phyloP scores from a whole-genome alignment of 2,888 invertebrate genomes.

The Rhingia campestris region DNA sequence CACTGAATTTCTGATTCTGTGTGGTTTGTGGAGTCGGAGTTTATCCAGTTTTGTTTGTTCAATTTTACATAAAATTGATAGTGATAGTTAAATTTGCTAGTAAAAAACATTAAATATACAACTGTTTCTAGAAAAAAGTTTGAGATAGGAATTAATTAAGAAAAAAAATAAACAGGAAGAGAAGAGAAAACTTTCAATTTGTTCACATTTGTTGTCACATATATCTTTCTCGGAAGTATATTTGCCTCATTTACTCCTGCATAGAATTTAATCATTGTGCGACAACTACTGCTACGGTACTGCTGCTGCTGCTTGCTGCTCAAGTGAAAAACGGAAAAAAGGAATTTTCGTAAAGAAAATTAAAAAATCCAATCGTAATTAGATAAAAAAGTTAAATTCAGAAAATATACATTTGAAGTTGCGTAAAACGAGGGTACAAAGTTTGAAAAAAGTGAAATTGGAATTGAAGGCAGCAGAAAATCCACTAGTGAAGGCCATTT shows the following conservation, averaged over 20 bases:
- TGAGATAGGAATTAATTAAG: background rate
- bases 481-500: constrained; percentile 62
- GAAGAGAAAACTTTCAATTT: constrained; percentile 56
- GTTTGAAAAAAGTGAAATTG: background rate
- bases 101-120: background rate
- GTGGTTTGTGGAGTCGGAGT: constrained; percentile 9
- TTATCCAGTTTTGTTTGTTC: constrained; percentile 20
- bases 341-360: constrained; percentile 41
- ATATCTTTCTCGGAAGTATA: constrained; percentile 14
- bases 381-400: background rate
- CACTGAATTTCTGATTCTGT: constrained; percentile 1
- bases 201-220: constrained; percentile 46
- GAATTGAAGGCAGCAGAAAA: constrained; percentile 11
- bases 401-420: background rate
- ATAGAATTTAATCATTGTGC: constrained; percentile 37
- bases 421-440: background rate
- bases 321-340: constrained; percentile 43
- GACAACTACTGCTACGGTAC: constrained; percentile 31
- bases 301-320: constrained; percentile 50
- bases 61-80: constrained; percentile 12
- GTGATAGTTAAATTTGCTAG: constrained; percentile 21
- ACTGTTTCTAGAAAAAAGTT: constrained; percentile 19
- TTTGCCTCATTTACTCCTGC: constrained; percentile 34
- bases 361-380: constrained; percentile 9
- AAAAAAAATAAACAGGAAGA: constrained; percentile 41